Evolutionary conservation across 35 echinoderm and acorn worm species (phyloP).

Genomic region (Lytechinus pictus): DNA sequence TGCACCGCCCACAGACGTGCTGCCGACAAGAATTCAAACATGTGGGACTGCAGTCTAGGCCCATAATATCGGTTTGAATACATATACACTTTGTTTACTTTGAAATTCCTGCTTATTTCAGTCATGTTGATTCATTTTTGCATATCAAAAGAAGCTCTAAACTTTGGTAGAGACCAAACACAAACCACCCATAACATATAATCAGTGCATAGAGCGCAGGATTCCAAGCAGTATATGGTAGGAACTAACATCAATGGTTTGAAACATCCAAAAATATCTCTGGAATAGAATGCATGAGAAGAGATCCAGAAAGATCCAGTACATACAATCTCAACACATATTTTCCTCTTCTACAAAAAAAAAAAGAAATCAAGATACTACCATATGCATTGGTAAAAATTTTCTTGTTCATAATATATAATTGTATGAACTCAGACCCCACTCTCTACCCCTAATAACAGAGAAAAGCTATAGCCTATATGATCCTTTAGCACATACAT

Average conservation of each 20-base stretch:
- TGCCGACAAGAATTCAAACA: background rate
- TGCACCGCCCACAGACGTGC: background rate
- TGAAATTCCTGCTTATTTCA: conserved; percentile 4
- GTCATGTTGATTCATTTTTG: background rate
- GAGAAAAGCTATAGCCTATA: background rate
- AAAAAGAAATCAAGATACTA: background rate
- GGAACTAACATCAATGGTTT: background rate
- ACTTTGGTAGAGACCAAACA: background rate
- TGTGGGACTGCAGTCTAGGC: background rate
- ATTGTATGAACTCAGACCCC: background rate
- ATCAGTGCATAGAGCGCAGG: background rate
- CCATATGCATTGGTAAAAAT: background rate
- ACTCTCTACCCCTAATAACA: background rate
- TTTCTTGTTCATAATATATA: background rate
- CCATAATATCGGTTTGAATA: background rate
- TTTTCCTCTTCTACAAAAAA: background rate
- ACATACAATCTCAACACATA: background rate
- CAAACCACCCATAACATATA: background rate
- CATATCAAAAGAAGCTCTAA: background rate
- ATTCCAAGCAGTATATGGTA: background rate
- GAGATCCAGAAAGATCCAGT: background rate
- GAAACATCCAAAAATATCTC: background rate
- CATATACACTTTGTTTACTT: background rate
- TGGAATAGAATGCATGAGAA: background rate
- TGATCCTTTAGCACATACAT: background rate